phyloP scores from a whole-genome alignment of 2,888 invertebrate species.

The Eremobia ochroleuca region DNA sequence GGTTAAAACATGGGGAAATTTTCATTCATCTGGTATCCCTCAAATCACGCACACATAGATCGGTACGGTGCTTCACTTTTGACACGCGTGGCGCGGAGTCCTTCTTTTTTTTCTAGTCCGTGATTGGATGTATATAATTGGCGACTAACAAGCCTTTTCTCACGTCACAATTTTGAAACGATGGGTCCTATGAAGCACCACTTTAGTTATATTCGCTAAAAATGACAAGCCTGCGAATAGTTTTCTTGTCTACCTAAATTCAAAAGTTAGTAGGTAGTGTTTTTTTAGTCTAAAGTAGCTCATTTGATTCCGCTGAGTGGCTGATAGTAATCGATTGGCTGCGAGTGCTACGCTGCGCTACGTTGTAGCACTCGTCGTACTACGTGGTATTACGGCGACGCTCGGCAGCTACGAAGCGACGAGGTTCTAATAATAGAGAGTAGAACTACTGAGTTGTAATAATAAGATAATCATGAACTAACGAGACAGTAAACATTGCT shows the following conservation, averaged over 20 bases:
- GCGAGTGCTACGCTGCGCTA: constrained; percentile 39
- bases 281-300: constrained; percentile 5
- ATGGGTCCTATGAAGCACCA: neutral
- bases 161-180: neutral
- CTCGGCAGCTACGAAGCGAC: constrained; percentile 26
- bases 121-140: neutral
- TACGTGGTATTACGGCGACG: constrained; percentile 16
- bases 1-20: no score
- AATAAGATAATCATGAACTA: constrained; percentile 18
- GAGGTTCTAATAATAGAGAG: constrained; percentile 16
- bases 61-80: no score
- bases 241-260: neutral
- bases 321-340: constrained; percentile 43
- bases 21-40: no score
- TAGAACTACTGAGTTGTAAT: constrained; percentile 12
- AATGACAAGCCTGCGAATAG: neutral
- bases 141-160: neutral
- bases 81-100: no score
- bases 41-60: no score
- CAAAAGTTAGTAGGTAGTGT: no score
- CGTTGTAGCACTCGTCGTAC: constrained; percentile 32
- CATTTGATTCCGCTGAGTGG: constrained; percentile 21
- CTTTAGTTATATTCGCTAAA: neutral
- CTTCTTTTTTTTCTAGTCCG: no score
- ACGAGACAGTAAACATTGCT: constrained; percentile 28